Evolutionary conservation across 2,113 vertebrate species (phyloP), one percentile per base, ranked within the genome.

Genomic region (Anolis carolinensis): DNA sequence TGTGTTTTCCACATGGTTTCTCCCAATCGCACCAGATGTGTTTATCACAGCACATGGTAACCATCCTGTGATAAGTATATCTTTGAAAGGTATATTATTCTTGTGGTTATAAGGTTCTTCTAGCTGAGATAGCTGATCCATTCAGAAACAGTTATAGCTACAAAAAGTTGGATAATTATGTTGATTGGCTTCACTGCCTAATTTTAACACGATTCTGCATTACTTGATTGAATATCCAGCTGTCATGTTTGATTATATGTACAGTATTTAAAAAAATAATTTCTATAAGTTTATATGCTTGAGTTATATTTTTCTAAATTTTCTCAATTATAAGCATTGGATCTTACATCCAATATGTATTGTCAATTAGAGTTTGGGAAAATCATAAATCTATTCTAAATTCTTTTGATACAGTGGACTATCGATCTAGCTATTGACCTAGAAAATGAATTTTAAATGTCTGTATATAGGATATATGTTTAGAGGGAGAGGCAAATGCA

Each of bases 171-270:
- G 93, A 95, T 96, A 97, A 96, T 97, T 95, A 82, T 94, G 95
- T 97, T 98, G 94, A 97, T 97, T 98, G 97, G 93, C 96, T 95
- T 92, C 95, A 94, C 94, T 93, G 93, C 94, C 88, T 94, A 93
- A 92, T 97, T 95, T 93, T 99, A 98, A 98, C 97, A 96, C 93
- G 94, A 97, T 97, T 98, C 98, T 98, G 97, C 98, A 99, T 99
- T 98, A 86, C 63, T 87, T 94, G 98, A 96, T 91, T 98, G 98
- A 97, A 97, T 97, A 96, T 90, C 48, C 2, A 88, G 91, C 91
- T 87, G 89, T 85, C 9, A 1, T 62, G n/a, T 4, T 21, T 67
- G 0, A 68, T 23, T 71, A 78, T 34, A 44, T 36, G 10, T 1
- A 18, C 1, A 71, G 13, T 25, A n/a, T 67, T 67, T 74, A 4